phyloP scores from a whole-genome alignment of 2,888 invertebrate species.

The Lasioglossum zephyrum region DNA sequence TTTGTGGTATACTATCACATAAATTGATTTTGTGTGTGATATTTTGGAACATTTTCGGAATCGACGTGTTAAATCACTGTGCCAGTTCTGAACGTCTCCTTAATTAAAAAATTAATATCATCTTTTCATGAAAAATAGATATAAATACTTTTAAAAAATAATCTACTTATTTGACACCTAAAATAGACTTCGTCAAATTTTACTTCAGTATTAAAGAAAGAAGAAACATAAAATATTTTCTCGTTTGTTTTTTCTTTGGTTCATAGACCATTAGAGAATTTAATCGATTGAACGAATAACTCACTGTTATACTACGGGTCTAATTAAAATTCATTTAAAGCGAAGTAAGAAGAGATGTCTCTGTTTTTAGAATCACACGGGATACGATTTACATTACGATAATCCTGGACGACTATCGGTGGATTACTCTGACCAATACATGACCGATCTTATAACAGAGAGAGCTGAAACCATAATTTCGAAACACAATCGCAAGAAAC shows the following conservation, averaged over 20 bases:
- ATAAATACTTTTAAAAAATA: no score
- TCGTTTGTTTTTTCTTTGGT: neutral
- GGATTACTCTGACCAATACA: slow-evolving; percentile 86
- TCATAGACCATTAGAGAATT: neutral
- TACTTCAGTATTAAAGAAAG: neutral
- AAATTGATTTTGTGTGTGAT: no score
- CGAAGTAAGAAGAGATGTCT: neutral
- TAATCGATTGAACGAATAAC: neutral
- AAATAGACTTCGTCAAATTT: no score
- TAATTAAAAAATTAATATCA: no score
- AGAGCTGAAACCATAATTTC: slow-evolving; percentile 88
- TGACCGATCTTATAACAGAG: slow-evolving; percentile 89
- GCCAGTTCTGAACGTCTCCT: no score
- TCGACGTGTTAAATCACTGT: no score
- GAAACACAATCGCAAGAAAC: slow-evolving; percentile 86
- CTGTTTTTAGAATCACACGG: slow-evolving; percentile 74
- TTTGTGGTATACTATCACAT: no score
- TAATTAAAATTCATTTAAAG: neutral
- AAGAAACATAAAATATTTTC: neutral
- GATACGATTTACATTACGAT: slow-evolving; percentile 84
- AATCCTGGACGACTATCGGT: slow-evolving; percentile 75
- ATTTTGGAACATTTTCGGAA: no score
- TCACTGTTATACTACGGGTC: neutral
- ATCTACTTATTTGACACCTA: no score
- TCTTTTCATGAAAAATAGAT: no score